phyloP scores from a whole-genome alignment of 2,797 vertebrate genomes.

The Enteromius treurensis region DNA sequence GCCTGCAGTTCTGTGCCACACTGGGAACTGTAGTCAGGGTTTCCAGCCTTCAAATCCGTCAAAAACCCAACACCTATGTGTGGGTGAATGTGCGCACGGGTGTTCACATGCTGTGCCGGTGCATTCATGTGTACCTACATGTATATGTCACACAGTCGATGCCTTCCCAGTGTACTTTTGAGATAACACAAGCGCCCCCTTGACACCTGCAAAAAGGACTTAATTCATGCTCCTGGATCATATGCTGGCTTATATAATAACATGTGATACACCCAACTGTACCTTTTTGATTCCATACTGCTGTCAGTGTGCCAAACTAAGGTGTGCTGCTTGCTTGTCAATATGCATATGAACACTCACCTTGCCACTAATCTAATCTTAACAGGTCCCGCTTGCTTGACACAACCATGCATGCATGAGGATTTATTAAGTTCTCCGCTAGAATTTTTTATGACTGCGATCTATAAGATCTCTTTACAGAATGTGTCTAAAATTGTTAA shows the following conservation, averaged over 20 bases:
- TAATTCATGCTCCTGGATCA: conserved; percentile 32
- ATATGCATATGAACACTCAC: conserved; percentile 45
- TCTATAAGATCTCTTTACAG: conserved; percentile 21
- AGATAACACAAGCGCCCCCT: background rate
- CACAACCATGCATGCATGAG: conserved; percentile 26
- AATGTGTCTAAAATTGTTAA: conserved; percentile 25
- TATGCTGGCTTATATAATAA: conserved; percentile 42
- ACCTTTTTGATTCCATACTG: conserved; percentile 36
- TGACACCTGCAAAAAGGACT: conserved; percentile 52
- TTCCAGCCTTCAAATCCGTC: conserved; percentile 3
- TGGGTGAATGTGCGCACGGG: conserved; percentile 40
- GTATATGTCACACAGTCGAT: conserved; percentile 40
- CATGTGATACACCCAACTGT: conserved; percentile 36
- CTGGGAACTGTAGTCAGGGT: background rate
- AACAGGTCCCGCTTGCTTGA: background rate
- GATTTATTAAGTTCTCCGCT: conserved; percentile 30
- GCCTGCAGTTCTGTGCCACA: background rate
- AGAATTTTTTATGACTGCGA: conserved; percentile 8
- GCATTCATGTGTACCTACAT: conserved; percentile 36
- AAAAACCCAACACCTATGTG: conserved; percentile 33
- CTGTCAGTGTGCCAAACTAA: conserved; percentile 20
- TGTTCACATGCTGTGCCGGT: conserved; percentile 13
- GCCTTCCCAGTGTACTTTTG: conserved; percentile 36
- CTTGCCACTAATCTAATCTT: conserved; percentile 23
- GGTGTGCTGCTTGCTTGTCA: conserved; percentile 6